Evolutionary conservation across 2,797 vertebrate species (phyloP), one percentile per base, ranked within the genome.

Genomic region (Leptatherina wallacei): DNA sequence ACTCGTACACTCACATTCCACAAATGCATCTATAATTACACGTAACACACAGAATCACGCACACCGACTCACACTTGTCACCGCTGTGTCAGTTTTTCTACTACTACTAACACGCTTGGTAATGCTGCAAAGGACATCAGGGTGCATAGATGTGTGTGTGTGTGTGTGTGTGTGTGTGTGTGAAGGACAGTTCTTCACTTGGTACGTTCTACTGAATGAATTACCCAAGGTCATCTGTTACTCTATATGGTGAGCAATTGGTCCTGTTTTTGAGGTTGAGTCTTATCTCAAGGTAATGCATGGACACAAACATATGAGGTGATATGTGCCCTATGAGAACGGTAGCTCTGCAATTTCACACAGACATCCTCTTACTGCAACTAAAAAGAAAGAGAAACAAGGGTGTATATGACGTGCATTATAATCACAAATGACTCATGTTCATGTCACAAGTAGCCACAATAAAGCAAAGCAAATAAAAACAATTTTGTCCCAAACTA

Each of bases 191-290:
- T 63, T 58, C 20, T 58, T 38, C 44, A 63, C 29, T 74, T 60
- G n/a, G 70, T 73, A 80, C 77, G 84, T 87, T 87, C 74, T 77
- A 69, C 74, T 78, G 77, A 81, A 82, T 74, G 61, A 88, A 82
- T 86, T 89, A 81, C 87, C 85, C 72, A 78, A 87, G 83, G 85
- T 91, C 85, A 88, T 91, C 83, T 86, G 32, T 85, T 86, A 38
- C 16, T 36, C 2, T 40, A 72, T 71, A 71, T 87, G 76, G 66
- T 55, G 61, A 80, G 68, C 67, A 77, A 42, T 84, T 75, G 67
- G 70, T 65, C 60, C 69, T 52, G 55, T 81, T 82, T 85, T 67
- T 36, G 56, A 69, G 77, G 61, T 65, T 65, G 75, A 69, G 75
- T 20, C 22, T 62, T 67, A 71, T 80, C 82, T 81, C 69, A 61